A percentile compares a stretch with the other conserved stretches of the same genome.
Conservation (phyloP, 1,140 invertebrate genomes). For the Euwallacea fornicatus region DNA sequence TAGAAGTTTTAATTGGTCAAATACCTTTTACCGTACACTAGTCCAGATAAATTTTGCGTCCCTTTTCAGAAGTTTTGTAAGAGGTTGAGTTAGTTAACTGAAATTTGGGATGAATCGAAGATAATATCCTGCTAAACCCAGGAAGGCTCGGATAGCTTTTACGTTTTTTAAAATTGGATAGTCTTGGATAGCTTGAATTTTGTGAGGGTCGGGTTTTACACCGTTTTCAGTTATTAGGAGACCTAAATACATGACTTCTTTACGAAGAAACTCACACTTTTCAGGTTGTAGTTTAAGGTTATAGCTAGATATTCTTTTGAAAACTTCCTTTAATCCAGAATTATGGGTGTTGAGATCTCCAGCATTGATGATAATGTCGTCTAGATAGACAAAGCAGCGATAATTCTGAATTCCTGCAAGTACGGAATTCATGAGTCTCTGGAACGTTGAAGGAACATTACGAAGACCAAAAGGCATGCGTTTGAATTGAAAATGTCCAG, state of each 20-base stretch:
- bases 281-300: slow-evolving; percentile 55
- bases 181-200: slow-evolving; percentile 49
- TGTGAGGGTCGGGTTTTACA: slow-evolving; percentile 51
- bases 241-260: slow-evolving; percentile 55
- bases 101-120: slow-evolving; percentile 48
- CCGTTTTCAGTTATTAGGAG: slow-evolving; percentile 53
- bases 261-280: slow-evolving; percentile 56
- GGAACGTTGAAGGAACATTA: slow-evolving; percentile 41
- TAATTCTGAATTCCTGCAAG: slow-evolving; percentile 40
- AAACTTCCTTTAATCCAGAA: slow-evolving; percentile 47
- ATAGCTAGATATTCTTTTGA: slow-evolving; percentile 46
- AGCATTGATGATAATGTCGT: slow-evolving; percentile 53
- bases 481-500: no score
- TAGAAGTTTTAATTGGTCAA: slow-evolving; percentile 43
- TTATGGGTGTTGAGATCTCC: slow-evolving; percentile 49
- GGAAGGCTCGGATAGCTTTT: slow-evolving; percentile 51
- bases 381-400: slow-evolving; percentile 44
- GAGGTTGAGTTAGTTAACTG: slow-evolving; percentile 43
- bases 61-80: slow-evolving; percentile 47
- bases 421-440: slow-evolving; percentile 39
- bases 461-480: slow-evolving; percentile 43
- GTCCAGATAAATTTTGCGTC: slow-evolving; percentile 39
- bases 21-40: slow-evolving; percentile 33
- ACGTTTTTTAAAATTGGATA: slow-evolving; percentile 42
- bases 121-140: slow-evolving; percentile 49